phyloP scores from a whole-genome alignment of 2,888 invertebrate species.

The Pristionchus arcanus region DNA sequence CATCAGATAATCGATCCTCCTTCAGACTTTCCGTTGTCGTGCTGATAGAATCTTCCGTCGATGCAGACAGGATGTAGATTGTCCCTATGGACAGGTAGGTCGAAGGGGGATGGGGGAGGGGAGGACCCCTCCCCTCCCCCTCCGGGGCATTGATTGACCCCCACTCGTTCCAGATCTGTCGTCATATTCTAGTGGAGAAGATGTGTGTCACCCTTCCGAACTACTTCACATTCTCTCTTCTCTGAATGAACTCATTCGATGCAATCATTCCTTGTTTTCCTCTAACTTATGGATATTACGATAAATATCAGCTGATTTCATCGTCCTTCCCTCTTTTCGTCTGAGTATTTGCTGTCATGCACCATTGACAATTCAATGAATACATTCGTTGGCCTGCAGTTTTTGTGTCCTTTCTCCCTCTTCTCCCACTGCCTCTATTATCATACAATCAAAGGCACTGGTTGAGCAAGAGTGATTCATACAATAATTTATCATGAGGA shows the following conservation, averaged over 20 bases:
- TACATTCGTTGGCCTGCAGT: not conserved
- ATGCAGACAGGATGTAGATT: slow-evolving; percentile 39
- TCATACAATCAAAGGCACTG: slow-evolving; percentile 39
- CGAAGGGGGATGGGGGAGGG: not conserved
- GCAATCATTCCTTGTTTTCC: not conserved
- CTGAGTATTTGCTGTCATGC: slow-evolving; percentile 34
- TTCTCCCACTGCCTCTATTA: slow-evolving; percentile 18
- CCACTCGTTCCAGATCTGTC: slow-evolving; percentile 42
- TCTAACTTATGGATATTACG: slow-evolving; percentile 18
- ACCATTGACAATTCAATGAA: slow-evolving; percentile 31
- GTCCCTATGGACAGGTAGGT: slow-evolving; percentile 48
- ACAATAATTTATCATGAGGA: slow-evolving; percentile 1
- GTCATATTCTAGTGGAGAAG: slow-evolving; percentile 44
- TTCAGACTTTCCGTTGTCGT: slow-evolving; percentile 41
- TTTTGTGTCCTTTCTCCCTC: slow-evolving; percentile 3
- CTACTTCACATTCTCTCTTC: slow-evolving; percentile 32
- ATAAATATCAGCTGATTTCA: not conserved
- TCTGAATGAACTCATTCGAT: not conserved
- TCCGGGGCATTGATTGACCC: not conserved
- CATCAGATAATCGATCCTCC: not conserved
- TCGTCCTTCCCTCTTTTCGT: not conserved
- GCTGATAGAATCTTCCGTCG: slow-evolving; percentile 26
- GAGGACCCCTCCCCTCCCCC: not conserved
- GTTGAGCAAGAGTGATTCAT: slow-evolving; percentile 15
- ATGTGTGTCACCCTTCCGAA: slow-evolving; percentile 48